These are phyloP conservation scores for Platycheirus rosarum DNA, from an alignment of 2,888 invertebrate genomes.

Conservation along the genomic window DNA sequence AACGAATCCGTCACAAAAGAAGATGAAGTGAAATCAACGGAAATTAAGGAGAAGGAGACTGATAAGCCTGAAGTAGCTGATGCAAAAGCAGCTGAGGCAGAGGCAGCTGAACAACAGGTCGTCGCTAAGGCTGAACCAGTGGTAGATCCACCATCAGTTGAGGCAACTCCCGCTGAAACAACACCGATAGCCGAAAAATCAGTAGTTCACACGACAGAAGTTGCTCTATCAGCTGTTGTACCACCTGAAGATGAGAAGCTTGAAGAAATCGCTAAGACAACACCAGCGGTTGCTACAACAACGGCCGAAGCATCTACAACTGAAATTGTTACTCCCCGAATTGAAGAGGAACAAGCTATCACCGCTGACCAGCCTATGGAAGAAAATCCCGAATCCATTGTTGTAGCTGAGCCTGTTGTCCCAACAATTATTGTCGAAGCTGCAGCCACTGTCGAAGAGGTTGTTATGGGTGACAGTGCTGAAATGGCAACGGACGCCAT, in stretches of 20 bases:
- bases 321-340: conserved; percentile 22
- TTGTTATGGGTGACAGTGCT: conserved; percentile 78
- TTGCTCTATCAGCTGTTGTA: conserved; percentile 11
- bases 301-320: conserved; percentile 39
- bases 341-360: conserved; percentile 14
- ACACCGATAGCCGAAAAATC: conserved; percentile 52
- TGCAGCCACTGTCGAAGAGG: conserved; percentile 78
- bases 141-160: conserved; percentile 52
- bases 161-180: conserved; percentile 6
- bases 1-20: conserved; percentile 31
- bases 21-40: conserved; percentile 29
- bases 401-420: conserved; percentile 59
- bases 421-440: conserved; percentile 46
- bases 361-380: conserved; percentile 78
- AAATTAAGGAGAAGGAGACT: conserved; percentile 25
- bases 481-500: conserved; percentile 80
- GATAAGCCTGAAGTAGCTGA: conserved; percentile 28
- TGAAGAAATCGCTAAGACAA: conserved; percentile 57
- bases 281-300: conserved; percentile 16
- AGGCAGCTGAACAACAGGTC: conserved; percentile 16
- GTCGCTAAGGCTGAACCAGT: conserved; percentile 56
- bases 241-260: conserved; percentile 30
- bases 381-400: conserved; percentile 70
- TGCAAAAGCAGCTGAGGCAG: conserved; percentile 40
- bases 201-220: conserved; percentile 29